Conservation (phyloP, 2,797 vertebrate genomes). For the Sarcoramphus papa region DNA sequence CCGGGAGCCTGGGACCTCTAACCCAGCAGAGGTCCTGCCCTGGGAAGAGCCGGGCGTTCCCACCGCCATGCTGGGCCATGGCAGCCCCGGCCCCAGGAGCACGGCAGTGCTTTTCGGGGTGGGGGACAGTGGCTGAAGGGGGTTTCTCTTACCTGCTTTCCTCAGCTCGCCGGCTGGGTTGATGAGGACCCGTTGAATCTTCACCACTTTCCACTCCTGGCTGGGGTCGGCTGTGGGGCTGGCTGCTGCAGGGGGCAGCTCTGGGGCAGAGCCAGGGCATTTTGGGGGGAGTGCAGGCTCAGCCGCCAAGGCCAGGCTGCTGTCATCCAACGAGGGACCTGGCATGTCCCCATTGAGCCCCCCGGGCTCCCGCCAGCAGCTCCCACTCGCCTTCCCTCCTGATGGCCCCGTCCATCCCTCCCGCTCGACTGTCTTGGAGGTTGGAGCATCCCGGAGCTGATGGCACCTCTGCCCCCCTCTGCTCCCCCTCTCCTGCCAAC, state of each 20-base stretch:
- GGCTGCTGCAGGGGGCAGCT: background rate
- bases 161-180: background rate
- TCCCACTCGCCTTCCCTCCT: background rate
- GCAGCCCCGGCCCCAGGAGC: background rate
- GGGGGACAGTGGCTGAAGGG: background rate
- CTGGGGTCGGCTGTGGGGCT: background rate
- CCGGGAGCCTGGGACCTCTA: background rate
- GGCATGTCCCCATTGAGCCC: background rate
- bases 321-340: background rate
- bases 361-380: background rate
- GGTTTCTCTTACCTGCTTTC: slow-evolving; percentile 65
- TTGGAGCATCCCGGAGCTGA: background rate
- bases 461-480: background rate
- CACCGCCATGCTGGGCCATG: accelerated
- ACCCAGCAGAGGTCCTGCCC: background rate
- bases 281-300: background rate
- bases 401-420: background rate
- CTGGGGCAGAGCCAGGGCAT: background rate
- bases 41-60: slow-evolving; percentile 12
- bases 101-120: accelerated
- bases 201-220: slow-evolving; percentile 65
- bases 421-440: accelerated
- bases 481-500: background rate
- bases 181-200: slow-evolving; percentile 48
- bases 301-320: background rate